phyloP scores from a whole-genome alignment of 2,797 vertebrate genomes.

The Triplophysa bombifrons region DNA sequence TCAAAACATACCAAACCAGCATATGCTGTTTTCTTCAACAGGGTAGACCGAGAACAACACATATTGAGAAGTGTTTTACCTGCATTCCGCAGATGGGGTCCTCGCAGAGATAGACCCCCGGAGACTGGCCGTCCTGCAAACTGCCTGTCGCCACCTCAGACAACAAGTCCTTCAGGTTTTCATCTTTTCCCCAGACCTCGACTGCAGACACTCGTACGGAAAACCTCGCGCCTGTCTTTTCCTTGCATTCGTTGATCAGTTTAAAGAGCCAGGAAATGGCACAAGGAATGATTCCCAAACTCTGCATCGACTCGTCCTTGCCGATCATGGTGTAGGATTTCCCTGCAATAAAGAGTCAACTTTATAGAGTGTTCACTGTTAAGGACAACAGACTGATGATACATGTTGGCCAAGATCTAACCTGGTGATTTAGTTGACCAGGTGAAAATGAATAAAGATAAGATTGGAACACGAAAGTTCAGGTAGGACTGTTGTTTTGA shows the following conservation, averaged over 20 bases:
- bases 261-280: constrained; percentile 99
- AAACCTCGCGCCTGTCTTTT: constrained; percentile 96
- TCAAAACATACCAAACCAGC: too few species aligned
- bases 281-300: constrained; percentile 94
- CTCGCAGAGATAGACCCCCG: constrained; percentile 96
- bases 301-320: constrained; percentile 93
- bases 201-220: constrained; percentile 96
- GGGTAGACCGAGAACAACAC: too few species aligned
- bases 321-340: constrained; percentile 99
- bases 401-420: neutral
- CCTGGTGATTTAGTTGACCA: neutral
- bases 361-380: neutral
- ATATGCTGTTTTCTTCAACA: too few species aligned
- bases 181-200: constrained; percentile 96
- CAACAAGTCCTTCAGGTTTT: constrained; percentile 92
- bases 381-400: neutral
- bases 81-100: constrained; percentile 99
- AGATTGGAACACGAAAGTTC: too few species aligned
- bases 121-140: constrained; percentile 95
- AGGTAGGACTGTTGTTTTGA: neutral
- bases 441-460: neutral
- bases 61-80: constrained; percentile 70
- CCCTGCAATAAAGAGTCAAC: constrained; percentile 71
- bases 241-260: constrained; percentile 94
- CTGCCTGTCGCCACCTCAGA: constrained; percentile 96